These are phyloP conservation scores for Hybos culiciformis DNA, from an alignment of 2,888 invertebrate species.

Conservation along the genomic window DNA sequence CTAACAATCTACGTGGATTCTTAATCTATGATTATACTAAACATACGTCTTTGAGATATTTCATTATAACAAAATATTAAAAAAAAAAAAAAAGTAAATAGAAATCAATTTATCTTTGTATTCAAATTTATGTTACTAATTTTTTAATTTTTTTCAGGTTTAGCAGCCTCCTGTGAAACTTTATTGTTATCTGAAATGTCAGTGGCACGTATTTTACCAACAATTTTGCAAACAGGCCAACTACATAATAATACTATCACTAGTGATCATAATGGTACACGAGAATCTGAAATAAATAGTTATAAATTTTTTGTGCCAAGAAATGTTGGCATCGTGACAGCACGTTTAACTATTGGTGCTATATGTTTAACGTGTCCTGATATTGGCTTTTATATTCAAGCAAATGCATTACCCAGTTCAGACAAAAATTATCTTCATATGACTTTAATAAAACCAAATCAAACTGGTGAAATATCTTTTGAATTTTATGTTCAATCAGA, in stretches of 20 bases:
- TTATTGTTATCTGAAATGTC: constrained; percentile 50
- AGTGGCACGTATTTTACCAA: constrained; percentile 37
- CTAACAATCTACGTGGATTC: too few relatives aligned
- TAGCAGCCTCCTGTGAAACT: constrained; percentile 51
- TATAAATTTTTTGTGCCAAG: constrained; percentile 42
- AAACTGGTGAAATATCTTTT: constrained; percentile 34
- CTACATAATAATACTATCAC: constrained; percentile 24
- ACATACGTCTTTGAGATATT: too few relatives aligned
- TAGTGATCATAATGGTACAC: constrained; percentile 20
- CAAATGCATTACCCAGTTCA: constrained; percentile 39
- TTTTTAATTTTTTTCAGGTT: constrained; percentile 41
- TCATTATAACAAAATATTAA: too few relatives aligned
- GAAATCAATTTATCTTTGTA: too few relatives aligned
- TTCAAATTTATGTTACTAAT: background rate
- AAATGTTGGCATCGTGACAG: constrained; percentile 27
- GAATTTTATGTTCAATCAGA: constrained; percentile 42
- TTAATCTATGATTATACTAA: too few relatives aligned
- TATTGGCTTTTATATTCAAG: constrained; percentile 38
- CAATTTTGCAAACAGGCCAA: constrained; percentile 29
- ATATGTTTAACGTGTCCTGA: constrained; percentile 37
- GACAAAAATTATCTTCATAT: constrained; percentile 37
- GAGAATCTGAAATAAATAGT: background rate
- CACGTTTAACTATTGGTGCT: constrained; percentile 28
- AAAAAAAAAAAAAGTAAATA: too few relatives aligned
- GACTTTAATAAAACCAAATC: constrained; percentile 38